Conservation (phyloP, 2,113 vertebrate genomes). For the Corvus hawaiiensis region DNA sequence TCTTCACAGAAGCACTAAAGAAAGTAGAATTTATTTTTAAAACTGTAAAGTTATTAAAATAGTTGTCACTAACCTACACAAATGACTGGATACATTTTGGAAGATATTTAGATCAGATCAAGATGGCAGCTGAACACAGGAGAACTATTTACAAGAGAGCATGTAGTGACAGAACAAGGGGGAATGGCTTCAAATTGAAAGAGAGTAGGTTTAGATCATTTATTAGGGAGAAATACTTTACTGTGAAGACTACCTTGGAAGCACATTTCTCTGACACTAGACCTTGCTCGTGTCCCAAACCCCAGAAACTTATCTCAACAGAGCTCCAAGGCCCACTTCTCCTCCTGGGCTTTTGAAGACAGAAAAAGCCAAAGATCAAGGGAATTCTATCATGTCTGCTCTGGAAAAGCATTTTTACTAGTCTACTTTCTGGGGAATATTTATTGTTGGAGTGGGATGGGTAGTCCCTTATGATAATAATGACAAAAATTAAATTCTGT, state of each 20-base stretch:
- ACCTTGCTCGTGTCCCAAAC: background rate
- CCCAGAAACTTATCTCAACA: background rate
- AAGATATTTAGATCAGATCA: background rate
- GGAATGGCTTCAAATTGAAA: background rate
- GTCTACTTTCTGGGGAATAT: background rate
- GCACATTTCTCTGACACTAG: too few relatives aligned
- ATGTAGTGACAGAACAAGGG: background rate
- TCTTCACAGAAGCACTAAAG: background rate
- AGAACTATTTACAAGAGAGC: background rate
- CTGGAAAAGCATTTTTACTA: background rate
- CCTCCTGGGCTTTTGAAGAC: background rate
- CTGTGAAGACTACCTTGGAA: too few relatives aligned
- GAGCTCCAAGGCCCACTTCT: background rate
- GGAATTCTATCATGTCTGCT: background rate
- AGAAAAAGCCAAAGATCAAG: background rate
- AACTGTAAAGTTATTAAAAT: background rate
- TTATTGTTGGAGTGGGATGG: background rate
- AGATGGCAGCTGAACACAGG: background rate
- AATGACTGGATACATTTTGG: background rate
- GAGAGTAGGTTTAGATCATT: background rate
- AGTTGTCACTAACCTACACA: background rate
- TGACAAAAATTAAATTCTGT: conserved; percentile 1
- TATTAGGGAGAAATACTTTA: background rate
- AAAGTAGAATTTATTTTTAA: background rate
- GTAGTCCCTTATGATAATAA: background rate